phyloP scores from a whole-genome alignment of 2,888 invertebrate genomes.

The Caprella mutica region DNA sequence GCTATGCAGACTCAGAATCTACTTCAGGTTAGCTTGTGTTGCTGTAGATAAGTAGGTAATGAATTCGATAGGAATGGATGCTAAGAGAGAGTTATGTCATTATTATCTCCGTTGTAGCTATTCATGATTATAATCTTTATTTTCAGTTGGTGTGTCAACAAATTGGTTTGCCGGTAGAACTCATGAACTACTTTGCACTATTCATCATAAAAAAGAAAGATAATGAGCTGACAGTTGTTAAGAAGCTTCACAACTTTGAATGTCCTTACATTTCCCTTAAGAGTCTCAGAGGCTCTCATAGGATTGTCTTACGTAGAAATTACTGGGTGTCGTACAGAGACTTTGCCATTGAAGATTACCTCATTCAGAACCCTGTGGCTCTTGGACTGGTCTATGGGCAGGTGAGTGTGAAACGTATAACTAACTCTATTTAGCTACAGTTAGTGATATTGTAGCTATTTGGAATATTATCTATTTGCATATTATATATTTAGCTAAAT shows the following conservation, averaged over 20 bases:
- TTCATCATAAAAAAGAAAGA: slow-evolving; percentile 69
- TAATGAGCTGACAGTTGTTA: slow-evolving; percentile 58
- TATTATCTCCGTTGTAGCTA: not conserved
- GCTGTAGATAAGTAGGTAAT: not conserved
- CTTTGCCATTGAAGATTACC: slow-evolving; percentile 63
- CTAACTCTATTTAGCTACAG: too few relatives aligned
- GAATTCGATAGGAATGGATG: too few relatives aligned
- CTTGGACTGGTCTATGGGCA: slow-evolving; percentile 78
- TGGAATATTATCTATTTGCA: too few relatives aligned
- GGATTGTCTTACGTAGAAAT: slow-evolving; percentile 75
- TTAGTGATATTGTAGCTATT: too few relatives aligned
- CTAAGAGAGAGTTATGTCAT: too few relatives aligned
- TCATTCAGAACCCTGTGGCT: slow-evolving; percentile 68
- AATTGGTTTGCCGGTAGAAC: slow-evolving; percentile 65
- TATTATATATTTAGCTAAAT: too few relatives aligned
- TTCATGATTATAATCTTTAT: slow-evolving; percentile 1
- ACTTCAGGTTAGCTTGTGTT: slow-evolving; percentile 47
- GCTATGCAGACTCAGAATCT: slow-evolving; percentile 74
- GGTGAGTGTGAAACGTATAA: too few relatives aligned
- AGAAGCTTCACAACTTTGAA: slow-evolving; percentile 92
- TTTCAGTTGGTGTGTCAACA: slow-evolving; percentile 64
- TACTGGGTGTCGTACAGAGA: slow-evolving; percentile 68
- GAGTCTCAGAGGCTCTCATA: slow-evolving; percentile 58
- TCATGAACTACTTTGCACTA: slow-evolving; percentile 76
- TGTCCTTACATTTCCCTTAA: slow-evolving; percentile 87